A percentile compares a stretch with the other conserved stretches of the same genome.
Evolutionary conservation across 2,888 invertebrate genomes (phyloP).

Genomic region (Agrenia bidenticulata): DNA sequence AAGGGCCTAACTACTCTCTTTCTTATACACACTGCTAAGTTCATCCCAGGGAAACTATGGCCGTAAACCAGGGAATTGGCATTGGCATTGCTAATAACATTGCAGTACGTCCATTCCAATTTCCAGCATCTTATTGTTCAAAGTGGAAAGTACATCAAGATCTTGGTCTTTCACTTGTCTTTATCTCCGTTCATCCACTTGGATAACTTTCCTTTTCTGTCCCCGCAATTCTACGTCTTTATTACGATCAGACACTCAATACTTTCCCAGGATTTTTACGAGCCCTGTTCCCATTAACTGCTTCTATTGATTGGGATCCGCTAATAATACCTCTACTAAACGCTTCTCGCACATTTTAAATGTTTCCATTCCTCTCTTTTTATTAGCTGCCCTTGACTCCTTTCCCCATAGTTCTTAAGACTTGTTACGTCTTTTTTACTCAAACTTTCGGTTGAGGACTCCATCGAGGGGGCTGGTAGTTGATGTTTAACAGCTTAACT

Average conservation of each 20-base stretch:
- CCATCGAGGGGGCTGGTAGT: background rate
- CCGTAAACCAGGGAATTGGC: too few relatives aligned
- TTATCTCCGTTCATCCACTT: too few relatives aligned
- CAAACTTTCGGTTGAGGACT: background rate
- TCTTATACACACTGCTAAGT: background rate
- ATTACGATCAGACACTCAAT: background rate
- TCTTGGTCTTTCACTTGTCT: background rate
- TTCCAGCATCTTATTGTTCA: slow-evolving; percentile 7
- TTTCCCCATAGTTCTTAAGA: too few relatives aligned
- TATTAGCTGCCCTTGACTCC: slow-evolving; percentile 9
- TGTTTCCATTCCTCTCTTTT: slow-evolving; percentile 1
- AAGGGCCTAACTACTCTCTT: too few relatives aligned
- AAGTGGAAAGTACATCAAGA: background rate
- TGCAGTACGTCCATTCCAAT: background rate
- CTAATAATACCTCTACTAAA: slow-evolving; percentile 7
- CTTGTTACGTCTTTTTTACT: background rate
- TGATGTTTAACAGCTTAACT: slow-evolving; percentile 2
- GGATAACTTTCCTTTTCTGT: background rate
- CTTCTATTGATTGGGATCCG: slow-evolving; percentile 5
- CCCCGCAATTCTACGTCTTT: background rate
- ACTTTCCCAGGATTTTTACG: too few relatives aligned
- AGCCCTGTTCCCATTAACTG: background rate
- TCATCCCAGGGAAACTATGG: background rate
- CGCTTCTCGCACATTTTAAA: background rate
- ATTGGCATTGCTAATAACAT: too few relatives aligned